Evolutionary conservation across 2,797 vertebrate genomes (phyloP).

Genomic region (Onychomys arenicola): DNA sequence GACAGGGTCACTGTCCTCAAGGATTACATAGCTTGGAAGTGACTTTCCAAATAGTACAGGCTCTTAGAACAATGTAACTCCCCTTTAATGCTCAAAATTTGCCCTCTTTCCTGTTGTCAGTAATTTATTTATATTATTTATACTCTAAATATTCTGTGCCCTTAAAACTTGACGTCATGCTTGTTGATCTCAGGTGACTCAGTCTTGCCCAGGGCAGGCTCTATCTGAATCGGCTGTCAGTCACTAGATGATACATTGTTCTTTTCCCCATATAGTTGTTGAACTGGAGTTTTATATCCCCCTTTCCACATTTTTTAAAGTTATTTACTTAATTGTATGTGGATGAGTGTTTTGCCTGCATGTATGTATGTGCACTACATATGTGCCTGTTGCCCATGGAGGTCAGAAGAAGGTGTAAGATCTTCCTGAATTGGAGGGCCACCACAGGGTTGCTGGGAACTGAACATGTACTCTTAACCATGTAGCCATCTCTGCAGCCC

Average conservation of each 20-base stretch:
- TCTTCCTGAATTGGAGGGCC: background rate
- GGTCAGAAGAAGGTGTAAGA: background rate
- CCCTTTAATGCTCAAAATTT: background rate
- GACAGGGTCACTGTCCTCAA: background rate
- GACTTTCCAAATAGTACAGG: background rate
- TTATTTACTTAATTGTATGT: background rate
- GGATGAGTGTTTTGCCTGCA: too few relatives aligned
- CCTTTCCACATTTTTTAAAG: background rate
- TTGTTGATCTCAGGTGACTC: background rate
- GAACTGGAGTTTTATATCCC: background rate
- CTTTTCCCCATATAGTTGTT: background rate
- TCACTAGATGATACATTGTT: background rate
- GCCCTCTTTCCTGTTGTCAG: background rate
- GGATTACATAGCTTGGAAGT: background rate
- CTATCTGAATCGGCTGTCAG: fast-evolving
- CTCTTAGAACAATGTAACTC: background rate
- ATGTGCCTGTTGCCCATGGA: background rate
- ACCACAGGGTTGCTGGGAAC: background rate
- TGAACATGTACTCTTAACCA: background rate
- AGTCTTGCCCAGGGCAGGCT: background rate
- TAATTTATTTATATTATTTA: background rate
- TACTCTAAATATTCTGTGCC: background rate
- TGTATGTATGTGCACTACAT: background rate
- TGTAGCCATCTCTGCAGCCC: background rate
- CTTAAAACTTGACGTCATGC: background rate